Evolutionary conservation across 2,113 vertebrate species (phyloP).

Genomic region (Narcine bancroftii): DNA sequence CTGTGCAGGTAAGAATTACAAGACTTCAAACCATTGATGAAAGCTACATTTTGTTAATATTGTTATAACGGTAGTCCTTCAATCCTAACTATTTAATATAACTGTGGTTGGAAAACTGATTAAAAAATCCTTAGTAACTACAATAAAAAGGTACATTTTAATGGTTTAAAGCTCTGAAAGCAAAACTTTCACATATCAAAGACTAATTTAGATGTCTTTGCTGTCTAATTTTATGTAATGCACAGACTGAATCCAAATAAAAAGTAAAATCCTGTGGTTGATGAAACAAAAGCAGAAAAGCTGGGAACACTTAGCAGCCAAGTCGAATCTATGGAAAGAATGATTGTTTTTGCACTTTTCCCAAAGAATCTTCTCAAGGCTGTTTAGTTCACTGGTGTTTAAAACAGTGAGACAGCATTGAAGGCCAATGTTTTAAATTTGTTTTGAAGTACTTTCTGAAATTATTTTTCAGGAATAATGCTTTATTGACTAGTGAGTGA

Average conservation of each 20-base stretch:
- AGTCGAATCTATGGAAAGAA: background rate
- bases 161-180: background rate
- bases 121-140: background rate
- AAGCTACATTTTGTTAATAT: slow-evolving; percentile 33
- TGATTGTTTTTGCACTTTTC: background rate
- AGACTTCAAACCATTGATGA: slow-evolving; percentile 18
- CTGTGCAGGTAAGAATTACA: slow-evolving; percentile 28
- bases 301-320: background rate
- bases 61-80: background rate
- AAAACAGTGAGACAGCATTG: background rate
- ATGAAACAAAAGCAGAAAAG: background rate
- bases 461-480: background rate
- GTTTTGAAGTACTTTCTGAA: background rate
- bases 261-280: background rate
- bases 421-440: background rate
- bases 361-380: background rate
- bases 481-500: background rate
- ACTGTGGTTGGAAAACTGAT: background rate
- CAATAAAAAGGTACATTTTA: background rate
- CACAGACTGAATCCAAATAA: background rate
- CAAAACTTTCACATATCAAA: background rate
- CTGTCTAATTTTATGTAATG: background rate
- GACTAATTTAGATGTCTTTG: background rate
- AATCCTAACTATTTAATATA: slow-evolving; percentile 10
- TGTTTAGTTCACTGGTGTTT: background rate